Evolutionary conservation across 1,140 invertebrate genomes (phyloP).

Genomic region (Drosophila baimaii): DNA sequence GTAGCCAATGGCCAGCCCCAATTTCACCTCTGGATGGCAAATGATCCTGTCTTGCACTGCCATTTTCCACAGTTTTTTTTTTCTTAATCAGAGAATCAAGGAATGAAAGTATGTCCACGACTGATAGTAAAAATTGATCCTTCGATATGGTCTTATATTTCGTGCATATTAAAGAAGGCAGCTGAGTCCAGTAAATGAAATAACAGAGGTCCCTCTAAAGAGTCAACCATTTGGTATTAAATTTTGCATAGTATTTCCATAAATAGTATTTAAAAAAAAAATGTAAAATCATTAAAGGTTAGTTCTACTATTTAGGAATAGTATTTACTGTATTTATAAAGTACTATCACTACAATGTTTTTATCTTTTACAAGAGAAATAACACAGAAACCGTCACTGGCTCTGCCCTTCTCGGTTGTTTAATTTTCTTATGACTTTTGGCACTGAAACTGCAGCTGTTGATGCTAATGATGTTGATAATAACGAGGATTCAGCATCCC

Average conservation of each 20-base stretch:
- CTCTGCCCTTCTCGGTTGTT: background rate
- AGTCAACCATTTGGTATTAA: background rate
- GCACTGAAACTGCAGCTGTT: conserved; percentile 60
- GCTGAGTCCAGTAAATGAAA: conserved; percentile 16
- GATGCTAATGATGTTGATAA: conserved; percentile 38
- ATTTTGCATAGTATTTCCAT: too few species aligned
- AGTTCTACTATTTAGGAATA: too few species aligned
- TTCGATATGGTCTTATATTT: conserved; percentile 50
- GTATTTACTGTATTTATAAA: background rate
- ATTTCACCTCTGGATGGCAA: conserved; percentile 26
- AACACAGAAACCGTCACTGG: conserved; percentile 11
- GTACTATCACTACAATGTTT: background rate
- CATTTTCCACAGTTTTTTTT: conserved; percentile 15
- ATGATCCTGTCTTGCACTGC: conserved; percentile 60
- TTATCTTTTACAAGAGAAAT: background rate
- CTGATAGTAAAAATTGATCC: conserved; percentile 1
- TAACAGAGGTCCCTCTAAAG: background rate
- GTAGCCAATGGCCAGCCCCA: conserved; percentile 46
- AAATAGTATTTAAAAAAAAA: too few species aligned
- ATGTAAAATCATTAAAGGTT: too few species aligned
- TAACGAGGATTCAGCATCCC: conserved; percentile 22
- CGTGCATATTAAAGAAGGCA: conserved; percentile 56
- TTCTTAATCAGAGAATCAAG: conserved; percentile 25
- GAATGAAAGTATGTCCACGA: too few species aligned
- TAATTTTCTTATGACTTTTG: conserved; percentile 66